Base-by-base conservation (phyloP, 2,888 invertebrate genomes). In the Nomada lathburiana region DNA sequence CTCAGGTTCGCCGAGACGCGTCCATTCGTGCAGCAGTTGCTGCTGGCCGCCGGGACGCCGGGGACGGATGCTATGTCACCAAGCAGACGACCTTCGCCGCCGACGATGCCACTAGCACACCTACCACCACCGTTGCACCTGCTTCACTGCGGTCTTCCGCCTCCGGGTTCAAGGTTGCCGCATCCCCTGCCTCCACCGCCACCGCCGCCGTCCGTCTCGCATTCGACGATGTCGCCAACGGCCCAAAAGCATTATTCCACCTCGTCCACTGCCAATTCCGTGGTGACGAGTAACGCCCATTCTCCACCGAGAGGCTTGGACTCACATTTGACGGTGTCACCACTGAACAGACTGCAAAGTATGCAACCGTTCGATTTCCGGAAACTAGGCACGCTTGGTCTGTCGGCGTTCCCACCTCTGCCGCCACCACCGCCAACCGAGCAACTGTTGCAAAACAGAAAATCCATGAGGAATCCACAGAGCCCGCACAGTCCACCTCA, bases 321-420 rank as follows among this genome's bases (percentile, higher is more conserved):
- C 65, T 89, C 92, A 1, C 92, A 92, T 59, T 72, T 92, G 42
- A 95, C 96, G 85, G 95, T 96, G 47, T 97, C 97, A 13, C 98
- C 98, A 3, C 94, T 98, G 84, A 98, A 97, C 94, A 96, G 98
- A 90, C 95, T 98, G 65, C 98, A 98, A 94, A 98, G 97, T 90
- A 98, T 99, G 98, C 98, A 98, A 92, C 98, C 98, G 0, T 98
- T 98, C 93, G 98, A 98, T 94, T 98, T 97, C 92, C 96, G 98
- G 47, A 98, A 98, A 92, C 94, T 97, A 74, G 96, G 96, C 80
- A 95, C 96, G 20, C 91, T 94, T 86, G 95, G 95, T 10, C 91
- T 95, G 3, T 95, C 96, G 82, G 95, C 96, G 90, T 95, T 95
- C 86, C 94, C 95, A 55, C 95, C 95, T 26, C 53, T 91, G 10